A percentile compares a stretch with the other conserved stretches of the same genome.
phyloP scores from a whole-genome alignment of 2,888 invertebrate species.

The Nematopogon swammerdamellus region DNA sequence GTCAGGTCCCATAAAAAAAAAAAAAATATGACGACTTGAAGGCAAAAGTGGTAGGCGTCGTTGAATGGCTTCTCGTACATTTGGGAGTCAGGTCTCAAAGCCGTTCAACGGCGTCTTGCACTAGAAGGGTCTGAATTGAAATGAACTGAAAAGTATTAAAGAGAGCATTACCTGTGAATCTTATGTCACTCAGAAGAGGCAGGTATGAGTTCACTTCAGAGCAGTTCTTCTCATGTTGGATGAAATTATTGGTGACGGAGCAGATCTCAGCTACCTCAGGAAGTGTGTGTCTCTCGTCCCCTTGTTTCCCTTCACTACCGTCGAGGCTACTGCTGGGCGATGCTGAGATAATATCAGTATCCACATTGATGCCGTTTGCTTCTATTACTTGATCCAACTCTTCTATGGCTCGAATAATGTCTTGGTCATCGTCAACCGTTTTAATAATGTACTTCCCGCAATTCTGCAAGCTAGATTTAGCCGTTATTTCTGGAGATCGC shows the following conservation, averaged over 20 bases:
- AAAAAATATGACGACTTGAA: too few species aligned
- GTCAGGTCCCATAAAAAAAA: too few species aligned
- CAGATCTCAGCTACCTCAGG: constrained; percentile 20
- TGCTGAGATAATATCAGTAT: background rate
- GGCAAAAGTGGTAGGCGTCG: too few species aligned
- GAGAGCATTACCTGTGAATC: constrained; percentile 42
- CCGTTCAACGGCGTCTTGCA: too few species aligned
- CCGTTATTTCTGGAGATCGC: background rate
- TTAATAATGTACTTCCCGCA: background rate
- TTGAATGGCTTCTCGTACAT: too few species aligned
- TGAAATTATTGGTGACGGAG: constrained; percentile 36
- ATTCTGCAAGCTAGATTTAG: background rate
- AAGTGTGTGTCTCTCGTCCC: background rate
- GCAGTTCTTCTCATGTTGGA: constrained; percentile 49
- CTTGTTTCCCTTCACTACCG: background rate
- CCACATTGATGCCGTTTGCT: background rate
- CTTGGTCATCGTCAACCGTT: background rate
- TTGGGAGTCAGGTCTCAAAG: too few species aligned
- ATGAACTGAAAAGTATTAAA: too few species aligned
- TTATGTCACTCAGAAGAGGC: constrained; percentile 40
- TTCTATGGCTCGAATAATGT: background rate
- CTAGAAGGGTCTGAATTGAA: too few species aligned
- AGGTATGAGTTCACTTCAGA: constrained; percentile 33
- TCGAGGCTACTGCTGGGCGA: background rate
- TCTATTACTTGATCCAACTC: background rate